These are phyloP conservation scores for Chloroclystis v-ata DNA, from an alignment of 2,888 invertebrate species.

Conservation along the genomic window DNA sequence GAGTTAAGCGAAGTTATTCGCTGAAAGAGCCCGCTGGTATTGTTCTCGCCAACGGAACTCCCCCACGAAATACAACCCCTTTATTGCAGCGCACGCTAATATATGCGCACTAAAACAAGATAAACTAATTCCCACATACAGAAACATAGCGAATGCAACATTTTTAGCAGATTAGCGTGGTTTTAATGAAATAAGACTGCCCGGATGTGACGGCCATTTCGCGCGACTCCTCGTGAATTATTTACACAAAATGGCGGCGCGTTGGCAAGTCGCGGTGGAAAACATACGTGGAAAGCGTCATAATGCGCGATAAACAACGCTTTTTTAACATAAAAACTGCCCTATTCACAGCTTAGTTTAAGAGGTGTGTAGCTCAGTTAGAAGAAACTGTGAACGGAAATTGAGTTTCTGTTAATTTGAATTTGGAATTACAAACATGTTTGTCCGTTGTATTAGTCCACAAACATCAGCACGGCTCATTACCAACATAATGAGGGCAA, in stretches of 20 bases:
- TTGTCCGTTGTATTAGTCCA: no score
- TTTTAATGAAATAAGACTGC: slow-evolving; percentile 49
- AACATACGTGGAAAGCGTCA: slow-evolving; percentile 45
- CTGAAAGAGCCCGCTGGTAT: slow-evolving; percentile 38
- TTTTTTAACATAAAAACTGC: no score
- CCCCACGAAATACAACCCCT: slow-evolving; percentile 53
- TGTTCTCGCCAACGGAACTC: slow-evolving; percentile 51
- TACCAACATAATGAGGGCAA: slow-evolving; percentile 13
- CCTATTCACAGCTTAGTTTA: no score
- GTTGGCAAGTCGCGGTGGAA: slow-evolving; percentile 52
- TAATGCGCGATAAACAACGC: slow-evolving; percentile 52
- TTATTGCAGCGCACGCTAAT: slow-evolving; percentile 52
- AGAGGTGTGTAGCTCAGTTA: no score
- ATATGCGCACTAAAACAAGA: slow-evolving; percentile 41
- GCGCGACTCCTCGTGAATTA: slow-evolving; percentile 68
- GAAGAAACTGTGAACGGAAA: no score
- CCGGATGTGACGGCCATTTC: slow-evolving; percentile 58
- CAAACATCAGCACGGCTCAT: no score
- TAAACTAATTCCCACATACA: slow-evolving; percentile 28
- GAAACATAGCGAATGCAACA: slow-evolving; percentile 27
- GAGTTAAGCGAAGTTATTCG: slow-evolving; percentile 56
- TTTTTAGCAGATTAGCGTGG: slow-evolving; percentile 35
- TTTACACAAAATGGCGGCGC: slow-evolving; percentile 59
- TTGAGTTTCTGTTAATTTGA: no score
- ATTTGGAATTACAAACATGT: no score